A percentile compares a stretch with the other conserved stretches of the same genome.
Conservation (phyloP, 2,888 invertebrate species). For the Bimastos eiseni region DNA sequence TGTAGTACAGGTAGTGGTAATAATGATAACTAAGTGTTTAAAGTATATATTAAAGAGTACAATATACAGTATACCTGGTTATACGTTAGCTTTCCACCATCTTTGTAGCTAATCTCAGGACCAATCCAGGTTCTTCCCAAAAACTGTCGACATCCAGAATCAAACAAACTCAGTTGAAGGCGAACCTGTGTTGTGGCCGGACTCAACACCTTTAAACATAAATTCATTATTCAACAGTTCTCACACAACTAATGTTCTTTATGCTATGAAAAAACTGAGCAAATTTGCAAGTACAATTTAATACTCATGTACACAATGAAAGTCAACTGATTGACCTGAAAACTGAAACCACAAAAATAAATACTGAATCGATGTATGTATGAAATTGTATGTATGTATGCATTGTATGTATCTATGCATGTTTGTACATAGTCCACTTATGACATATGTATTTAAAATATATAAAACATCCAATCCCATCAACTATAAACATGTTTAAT, state of each 20-base stretch:
- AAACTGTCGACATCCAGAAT: conserved; percentile 57
- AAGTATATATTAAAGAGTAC: not conserved
- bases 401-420: too few species aligned
- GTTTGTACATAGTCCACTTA: too few species aligned
- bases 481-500: too few species aligned
- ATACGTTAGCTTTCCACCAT: not conserved
- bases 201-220: not conserved
- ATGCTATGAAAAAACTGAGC: too few species aligned
- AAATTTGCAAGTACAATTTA: too few species aligned
- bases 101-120: conserved; percentile 41
- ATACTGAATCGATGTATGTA: too few species aligned
- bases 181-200: conserved; percentile 15
- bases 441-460: too few species aligned
- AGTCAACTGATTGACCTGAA: too few species aligned
- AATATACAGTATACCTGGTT: conserved; percentile 13
- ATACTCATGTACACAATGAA: too few species aligned
- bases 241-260: too few species aligned
- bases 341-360: not conserved
- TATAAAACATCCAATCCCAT: too few species aligned
- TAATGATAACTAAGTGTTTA: not conserved
- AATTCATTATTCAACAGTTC: not conserved
- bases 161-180: conserved; percentile 53
- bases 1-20: not conserved
- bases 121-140: conserved; percentile 60
- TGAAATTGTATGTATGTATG: too few species aligned